Evolutionary conservation across 1,140 invertebrate species (phyloP).

Genomic region (Coptotermes formosanus): DNA sequence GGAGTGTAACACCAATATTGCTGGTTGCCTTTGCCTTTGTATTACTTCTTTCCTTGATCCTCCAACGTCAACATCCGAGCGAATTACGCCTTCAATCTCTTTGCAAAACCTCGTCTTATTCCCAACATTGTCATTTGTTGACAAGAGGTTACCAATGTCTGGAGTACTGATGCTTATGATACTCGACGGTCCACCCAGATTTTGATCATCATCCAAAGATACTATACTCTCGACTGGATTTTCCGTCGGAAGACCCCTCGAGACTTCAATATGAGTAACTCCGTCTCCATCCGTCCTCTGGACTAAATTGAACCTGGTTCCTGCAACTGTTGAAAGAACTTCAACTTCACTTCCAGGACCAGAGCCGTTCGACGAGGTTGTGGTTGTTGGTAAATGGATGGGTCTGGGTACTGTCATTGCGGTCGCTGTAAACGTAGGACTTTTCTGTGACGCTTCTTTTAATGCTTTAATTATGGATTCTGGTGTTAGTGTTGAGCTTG

Average conservation of each 20-base stretch:
- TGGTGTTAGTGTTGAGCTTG: neutral
- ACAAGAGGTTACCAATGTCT: conserved; percentile 35
- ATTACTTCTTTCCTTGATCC: conserved; percentile 1
- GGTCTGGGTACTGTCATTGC: neutral
- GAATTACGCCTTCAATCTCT: conserved; percentile 34
- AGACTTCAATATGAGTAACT: conserved; percentile 47
- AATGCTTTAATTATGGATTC: neutral
- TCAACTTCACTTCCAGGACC: neutral
- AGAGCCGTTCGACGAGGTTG: neutral
- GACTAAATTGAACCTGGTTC: conserved; percentile 43
- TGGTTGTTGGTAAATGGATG: neutral
- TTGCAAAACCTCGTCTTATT: conserved; percentile 28
- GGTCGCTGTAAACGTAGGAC: neutral
- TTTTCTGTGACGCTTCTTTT: neutral
- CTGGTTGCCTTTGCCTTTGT: conserved; percentile 32
- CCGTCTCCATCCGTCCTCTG: conserved; percentile 48
- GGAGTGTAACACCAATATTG: conserved; percentile 29
- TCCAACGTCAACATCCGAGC: conserved; percentile 21
- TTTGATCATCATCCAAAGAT: neutral
- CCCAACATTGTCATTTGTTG: conserved; percentile 42
- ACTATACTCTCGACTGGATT: neutral
- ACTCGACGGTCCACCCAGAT: conserved; percentile 38
- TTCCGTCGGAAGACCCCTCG: conserved; percentile 39
- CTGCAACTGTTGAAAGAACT: conserved; percentile 5
- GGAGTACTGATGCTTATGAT: conserved; percentile 45